A percentile compares a stretch with the other conserved stretches of the same genome.
Evolutionary conservation across 2,888 invertebrate species (phyloP).

Genomic region (Thereva unica): DNA sequence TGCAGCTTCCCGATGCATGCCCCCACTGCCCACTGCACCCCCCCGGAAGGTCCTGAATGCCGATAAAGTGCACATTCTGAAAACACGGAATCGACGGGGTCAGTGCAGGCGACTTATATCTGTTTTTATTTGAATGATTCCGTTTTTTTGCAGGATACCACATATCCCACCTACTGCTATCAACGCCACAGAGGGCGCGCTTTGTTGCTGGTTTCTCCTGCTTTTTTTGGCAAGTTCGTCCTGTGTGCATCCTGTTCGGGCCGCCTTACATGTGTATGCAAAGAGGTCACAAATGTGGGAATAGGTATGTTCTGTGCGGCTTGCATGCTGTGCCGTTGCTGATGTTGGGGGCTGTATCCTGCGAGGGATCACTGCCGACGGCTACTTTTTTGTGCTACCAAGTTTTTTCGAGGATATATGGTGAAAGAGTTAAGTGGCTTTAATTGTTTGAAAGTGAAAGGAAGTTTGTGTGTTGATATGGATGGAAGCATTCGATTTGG

Average conservation of each 20-base stretch:
- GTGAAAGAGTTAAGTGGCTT: constrained; percentile 30
- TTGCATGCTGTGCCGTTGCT: constrained; percentile 15
- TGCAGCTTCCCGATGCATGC: background rate
- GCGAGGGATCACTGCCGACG: constrained; percentile 23
- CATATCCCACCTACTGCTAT: constrained; percentile 7
- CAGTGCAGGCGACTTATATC: constrained; percentile 28
- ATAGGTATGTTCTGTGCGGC: constrained; percentile 24
- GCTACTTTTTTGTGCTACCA: constrained; percentile 20
- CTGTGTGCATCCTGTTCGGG: constrained; percentile 21
- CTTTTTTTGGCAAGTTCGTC: constrained; percentile 12
- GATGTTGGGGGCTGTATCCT: constrained; percentile 19
- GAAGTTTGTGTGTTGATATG: constrained; percentile 24
- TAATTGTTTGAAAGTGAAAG: constrained; percentile 34
- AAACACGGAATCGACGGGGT: background rate
- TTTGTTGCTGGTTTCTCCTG: background rate
- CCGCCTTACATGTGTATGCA: constrained; percentile 25
- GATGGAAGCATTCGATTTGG: constrained; percentile 19
- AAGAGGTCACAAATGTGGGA: constrained; percentile 23
- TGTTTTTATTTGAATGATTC: constrained; percentile 27
- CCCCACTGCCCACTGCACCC: background rate
- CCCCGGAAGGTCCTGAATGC: background rate
- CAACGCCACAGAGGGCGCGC: background rate
- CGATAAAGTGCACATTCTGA: no score
- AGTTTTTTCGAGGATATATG: constrained; percentile 24
- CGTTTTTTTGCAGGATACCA: constrained; percentile 25